Evolutionary conservation across 2,888 invertebrate genomes (phyloP), one percentile per base, ranked within the genome.

Genomic region (Scaptodrosophila latifasciaeformis): DNA sequence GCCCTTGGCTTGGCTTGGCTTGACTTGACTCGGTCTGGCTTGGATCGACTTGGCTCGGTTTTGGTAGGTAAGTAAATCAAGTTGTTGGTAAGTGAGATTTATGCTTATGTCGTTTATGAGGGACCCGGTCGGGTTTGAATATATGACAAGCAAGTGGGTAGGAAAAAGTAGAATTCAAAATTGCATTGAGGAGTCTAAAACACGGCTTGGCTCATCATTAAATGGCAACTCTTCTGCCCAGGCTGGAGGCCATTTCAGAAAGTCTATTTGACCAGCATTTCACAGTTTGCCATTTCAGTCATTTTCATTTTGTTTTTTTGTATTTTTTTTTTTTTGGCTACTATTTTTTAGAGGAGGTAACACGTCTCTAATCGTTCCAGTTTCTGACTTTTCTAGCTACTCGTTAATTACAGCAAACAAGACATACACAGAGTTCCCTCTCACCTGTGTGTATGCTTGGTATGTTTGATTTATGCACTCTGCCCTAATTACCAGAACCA

Each of bases 41-140:
- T 27, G 27, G 5, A 6, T 27, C 27, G 9, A 9, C 27, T 27
- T 49, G 27, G 49, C 15, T 2, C 31, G 31, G 31, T 52, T 42
- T 45, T 35, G 31, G 50, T 46, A 42, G 31, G 71, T 81, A 65
- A 79, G 81, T 74, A 74, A 74, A 74, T 74, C 74, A 77, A 81
- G 74, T 77, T 81, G 75, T 77, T 74, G 80, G 80, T 76, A 81
- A 76, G 81, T 77, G 76, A 76, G 76, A 76, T 76, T 76, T 76
- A 76, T 76, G 76, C 81, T 79, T 62, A 75, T 74, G 81, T 74
- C 72, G 72, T 75, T 74, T 81, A 75, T 71, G 71, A 78, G 70
- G 60, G 68, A 59, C 50, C 54, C 59, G 30, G 18, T 21, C 13
- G 1, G 17, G 72, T 63, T 67, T 76, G 76, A 70, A 72, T 65